Conservation (phyloP, 2,888 invertebrate genomes). For the Lithophane leautieri region DNA sequence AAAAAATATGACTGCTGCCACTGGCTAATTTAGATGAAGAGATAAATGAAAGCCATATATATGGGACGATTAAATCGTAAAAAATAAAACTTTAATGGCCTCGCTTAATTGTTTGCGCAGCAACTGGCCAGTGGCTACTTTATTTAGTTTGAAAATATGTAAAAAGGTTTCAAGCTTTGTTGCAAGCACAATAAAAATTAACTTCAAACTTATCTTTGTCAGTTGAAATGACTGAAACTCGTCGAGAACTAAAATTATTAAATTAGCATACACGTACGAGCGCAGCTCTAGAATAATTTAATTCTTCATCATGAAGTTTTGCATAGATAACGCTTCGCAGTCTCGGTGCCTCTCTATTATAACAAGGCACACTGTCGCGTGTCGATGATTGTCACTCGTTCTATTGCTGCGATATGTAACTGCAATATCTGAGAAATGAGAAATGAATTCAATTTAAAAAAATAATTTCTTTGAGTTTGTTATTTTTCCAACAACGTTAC, state of each 20-base stretch:
- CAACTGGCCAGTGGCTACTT: background rate
- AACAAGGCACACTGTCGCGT: slow-evolving; percentile 20
- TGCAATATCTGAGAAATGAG: slow-evolving; percentile 7
- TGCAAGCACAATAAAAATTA: background rate
- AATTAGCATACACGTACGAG: slow-evolving; percentile 36
- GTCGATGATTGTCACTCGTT: slow-evolving; percentile 15
- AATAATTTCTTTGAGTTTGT: background rate
- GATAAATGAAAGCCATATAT: background rate
- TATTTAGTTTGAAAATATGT: background rate
- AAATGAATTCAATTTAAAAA: background rate
- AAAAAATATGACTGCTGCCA: background rate
- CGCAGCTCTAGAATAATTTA: slow-evolving; percentile 55
- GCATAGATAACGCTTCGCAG: slow-evolving; percentile 46
- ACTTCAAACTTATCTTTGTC: background rate
- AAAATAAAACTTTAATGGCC: background rate
- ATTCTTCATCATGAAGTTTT: slow-evolving; percentile 49
- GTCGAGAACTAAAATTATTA: slow-evolving; percentile 13
- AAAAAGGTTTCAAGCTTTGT: background rate
- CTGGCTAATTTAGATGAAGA: background rate
- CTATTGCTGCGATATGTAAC: slow-evolving; percentile 27
- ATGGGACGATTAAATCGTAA: background rate
- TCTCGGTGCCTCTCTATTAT: slow-evolving; percentile 25
- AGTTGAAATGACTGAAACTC: slow-evolving; percentile 17
- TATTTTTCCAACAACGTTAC: too few relatives aligned
- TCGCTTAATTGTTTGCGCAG: background rate